Conservation (phyloP, 2,888 invertebrate genomes). For the Parelbella ahira region DNA sequence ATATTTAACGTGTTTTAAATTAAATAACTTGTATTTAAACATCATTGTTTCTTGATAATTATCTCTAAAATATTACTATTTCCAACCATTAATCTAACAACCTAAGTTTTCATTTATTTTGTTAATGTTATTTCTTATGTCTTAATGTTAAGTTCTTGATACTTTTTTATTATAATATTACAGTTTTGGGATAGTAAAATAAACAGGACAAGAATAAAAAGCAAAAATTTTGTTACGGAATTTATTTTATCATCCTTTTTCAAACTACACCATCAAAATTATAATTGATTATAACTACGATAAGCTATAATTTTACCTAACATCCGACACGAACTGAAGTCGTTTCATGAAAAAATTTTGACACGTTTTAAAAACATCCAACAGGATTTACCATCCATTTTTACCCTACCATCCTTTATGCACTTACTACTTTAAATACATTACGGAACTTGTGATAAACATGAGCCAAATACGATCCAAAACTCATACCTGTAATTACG, state of each 20-base stretch:
- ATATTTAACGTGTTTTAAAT: too few species aligned
- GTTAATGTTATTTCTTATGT: too few species aligned
- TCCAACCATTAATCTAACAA: too few species aligned
- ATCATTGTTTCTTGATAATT: too few species aligned
- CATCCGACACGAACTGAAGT: constrained; percentile 59
- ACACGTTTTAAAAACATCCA: constrained; percentile 69
- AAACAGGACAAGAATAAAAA: constrained; percentile 6
- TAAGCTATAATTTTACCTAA: constrained; percentile 77
- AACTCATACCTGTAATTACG: too few species aligned
- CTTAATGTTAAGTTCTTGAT: too few species aligned
- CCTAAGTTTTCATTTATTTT: too few species aligned
- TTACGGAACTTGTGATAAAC: constrained; percentile 3
- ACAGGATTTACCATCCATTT: constrained; percentile 49
- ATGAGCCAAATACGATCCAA: constrained; percentile 7
- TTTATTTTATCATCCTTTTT: constrained; percentile 77
- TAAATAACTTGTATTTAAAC: too few species aligned
- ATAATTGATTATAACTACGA: constrained; percentile 77
- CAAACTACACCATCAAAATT: constrained; percentile 79
- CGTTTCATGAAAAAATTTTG: constrained; percentile 65
- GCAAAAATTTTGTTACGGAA: constrained; percentile 48
- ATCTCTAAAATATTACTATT: too few species aligned
- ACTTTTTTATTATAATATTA: too few species aligned
- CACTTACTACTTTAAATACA: constrained; percentile 55
- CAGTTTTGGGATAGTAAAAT: too few species aligned
- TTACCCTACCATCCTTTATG: constrained; percentile 63